These are phyloP conservation scores for Alligator sinensis DNA, from an alignment of 2,113 vertebrate genomes.

Conservation along the genomic window DNA sequence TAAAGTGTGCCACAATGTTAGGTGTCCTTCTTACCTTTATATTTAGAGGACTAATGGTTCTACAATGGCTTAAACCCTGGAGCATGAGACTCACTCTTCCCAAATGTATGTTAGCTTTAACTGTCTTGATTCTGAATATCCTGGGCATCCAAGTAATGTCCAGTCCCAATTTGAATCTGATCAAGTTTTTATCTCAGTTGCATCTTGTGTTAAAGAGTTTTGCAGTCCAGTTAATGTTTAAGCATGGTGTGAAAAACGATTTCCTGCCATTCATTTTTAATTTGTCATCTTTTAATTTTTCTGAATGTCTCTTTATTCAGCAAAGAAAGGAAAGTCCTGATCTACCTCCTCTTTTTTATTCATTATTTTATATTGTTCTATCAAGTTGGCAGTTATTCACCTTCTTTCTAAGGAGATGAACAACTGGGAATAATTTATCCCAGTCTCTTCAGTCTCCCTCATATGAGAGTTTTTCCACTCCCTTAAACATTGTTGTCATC, in stretches of 20 bases:
- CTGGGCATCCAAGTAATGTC: not conserved
- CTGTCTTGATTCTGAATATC: not conserved
- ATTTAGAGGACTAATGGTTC: not conserved
- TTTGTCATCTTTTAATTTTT: not conserved
- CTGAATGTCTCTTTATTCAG: not conserved
- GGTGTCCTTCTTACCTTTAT: accelerated
- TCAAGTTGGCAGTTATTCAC: not conserved
- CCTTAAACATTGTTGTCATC: not conserved
- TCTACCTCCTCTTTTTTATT: not conserved
- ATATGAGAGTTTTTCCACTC: not conserved
- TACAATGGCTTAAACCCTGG: not conserved
- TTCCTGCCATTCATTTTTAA: not conserved
- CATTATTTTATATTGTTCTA: not conserved
- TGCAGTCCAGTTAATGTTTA: not conserved
- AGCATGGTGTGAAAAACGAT: not conserved
- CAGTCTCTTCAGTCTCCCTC: not conserved
- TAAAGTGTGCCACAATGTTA: accelerated
- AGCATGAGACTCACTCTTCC: not conserved
- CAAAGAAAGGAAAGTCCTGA: not conserved
- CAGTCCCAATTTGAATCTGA: not conserved
- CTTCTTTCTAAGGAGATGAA: not conserved
- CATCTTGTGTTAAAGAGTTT: not conserved
- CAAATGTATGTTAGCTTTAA: not conserved
- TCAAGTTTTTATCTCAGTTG: not conserved
- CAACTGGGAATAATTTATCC: not conserved